Percentiles rank a stretch among this genome's conserved stretches.
These are phyloP conservation scores for Nasonia longicornis DNA, from an alignment of 1,140 invertebrate species.

Conservation along the genomic window DNA sequence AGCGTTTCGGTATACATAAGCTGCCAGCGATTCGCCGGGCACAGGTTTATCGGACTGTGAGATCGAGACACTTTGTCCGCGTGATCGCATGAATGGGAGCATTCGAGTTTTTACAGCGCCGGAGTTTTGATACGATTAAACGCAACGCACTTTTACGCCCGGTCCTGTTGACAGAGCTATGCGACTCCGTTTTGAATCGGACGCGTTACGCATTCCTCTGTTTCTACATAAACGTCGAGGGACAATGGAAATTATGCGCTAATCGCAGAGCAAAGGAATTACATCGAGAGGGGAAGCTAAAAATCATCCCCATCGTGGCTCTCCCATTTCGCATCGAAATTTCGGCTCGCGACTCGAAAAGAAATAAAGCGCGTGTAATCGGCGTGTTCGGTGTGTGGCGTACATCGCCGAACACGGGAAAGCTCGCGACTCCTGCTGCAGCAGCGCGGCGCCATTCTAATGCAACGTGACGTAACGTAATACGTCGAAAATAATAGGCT, in stretches of 20 bases:
- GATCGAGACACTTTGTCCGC: background rate
- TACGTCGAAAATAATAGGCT: conserved; percentile 62
- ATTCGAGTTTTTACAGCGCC: background rate
- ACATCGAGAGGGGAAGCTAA: too few species aligned
- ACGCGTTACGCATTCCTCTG: too few species aligned
- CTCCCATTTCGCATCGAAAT: background rate
- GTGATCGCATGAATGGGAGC: background rate
- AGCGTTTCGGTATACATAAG: background rate
- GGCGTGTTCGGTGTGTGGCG: conserved; percentile 27
- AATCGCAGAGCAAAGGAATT: too few species aligned
- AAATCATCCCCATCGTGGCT: too few species aligned
- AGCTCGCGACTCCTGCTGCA: background rate
- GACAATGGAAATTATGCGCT: too few species aligned
- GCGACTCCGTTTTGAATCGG: too few species aligned
- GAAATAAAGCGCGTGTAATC: conserved; percentile 27
- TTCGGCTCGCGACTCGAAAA: background rate
- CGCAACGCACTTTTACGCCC: too few species aligned
- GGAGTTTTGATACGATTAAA: background rate
- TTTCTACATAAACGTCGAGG: too few species aligned
- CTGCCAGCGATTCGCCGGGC: background rate
- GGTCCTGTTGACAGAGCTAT: too few species aligned
- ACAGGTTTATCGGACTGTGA: background rate
- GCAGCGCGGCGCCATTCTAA: conserved; percentile 51
- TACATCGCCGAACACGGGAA: conserved; percentile 18
- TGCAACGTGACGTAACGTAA: conserved; percentile 63